Evolutionary conservation across 1,140 invertebrate genomes (phyloP).

Genomic region (Mactra quadrangularis): DNA sequence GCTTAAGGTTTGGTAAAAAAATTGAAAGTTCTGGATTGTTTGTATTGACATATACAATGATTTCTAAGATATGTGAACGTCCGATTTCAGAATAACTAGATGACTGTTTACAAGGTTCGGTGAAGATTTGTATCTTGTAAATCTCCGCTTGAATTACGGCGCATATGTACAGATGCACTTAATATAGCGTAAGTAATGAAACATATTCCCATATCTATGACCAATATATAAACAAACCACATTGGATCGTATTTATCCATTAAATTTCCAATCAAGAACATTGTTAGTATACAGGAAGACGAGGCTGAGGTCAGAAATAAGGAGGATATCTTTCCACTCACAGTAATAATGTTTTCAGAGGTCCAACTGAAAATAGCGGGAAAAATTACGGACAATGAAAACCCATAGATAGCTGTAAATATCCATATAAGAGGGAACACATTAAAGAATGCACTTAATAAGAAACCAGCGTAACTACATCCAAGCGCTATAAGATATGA

Average conservation of each 20-base stretch:
- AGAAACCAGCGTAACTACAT: constrained; percentile 1
- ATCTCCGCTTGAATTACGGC: no score
- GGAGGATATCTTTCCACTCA: constrained; percentile 28
- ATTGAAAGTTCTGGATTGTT: no score
- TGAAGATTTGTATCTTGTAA: no score
- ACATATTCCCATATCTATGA: background rate
- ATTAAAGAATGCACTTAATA: background rate
- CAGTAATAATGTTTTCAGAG: constrained; percentile 24
- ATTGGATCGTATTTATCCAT: constrained; percentile 53
- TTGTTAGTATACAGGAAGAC: background rate
- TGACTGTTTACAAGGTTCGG: no score
- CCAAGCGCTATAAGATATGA: background rate
- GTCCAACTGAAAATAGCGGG: constrained; percentile 51
- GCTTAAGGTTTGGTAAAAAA: no score
- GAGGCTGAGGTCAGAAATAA: constrained; percentile 37
- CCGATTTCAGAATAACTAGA: no score
- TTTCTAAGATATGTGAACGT: no score
- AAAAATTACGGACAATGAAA: constrained; percentile 56
- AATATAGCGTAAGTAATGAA: background rate
- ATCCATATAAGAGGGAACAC: constrained; percentile 40
- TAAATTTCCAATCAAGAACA: constrained; percentile 48
- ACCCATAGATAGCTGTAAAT: constrained; percentile 20
- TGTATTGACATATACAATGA: no score
- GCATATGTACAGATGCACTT: no score
- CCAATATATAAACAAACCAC: constrained; percentile 49